Evolutionary conservation across 2,113 vertebrate genomes (phyloP).

Genomic region (Psittacula cyanocephala): DNA sequence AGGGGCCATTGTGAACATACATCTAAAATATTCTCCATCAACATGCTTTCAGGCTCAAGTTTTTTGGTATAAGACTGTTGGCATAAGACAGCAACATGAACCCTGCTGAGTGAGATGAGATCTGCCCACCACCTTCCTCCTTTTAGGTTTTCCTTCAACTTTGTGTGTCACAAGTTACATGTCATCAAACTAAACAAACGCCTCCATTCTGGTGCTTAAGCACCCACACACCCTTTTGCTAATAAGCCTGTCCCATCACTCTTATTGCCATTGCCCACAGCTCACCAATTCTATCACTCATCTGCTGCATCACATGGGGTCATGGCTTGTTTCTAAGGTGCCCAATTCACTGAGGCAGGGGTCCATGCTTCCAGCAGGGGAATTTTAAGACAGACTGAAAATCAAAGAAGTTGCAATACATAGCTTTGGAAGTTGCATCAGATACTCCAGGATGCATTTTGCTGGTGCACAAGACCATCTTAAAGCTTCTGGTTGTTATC

Average conservation of each 20-base stretch:
- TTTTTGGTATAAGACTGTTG: background rate
- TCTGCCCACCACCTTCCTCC: background rate
- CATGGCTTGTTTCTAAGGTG: background rate
- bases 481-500: background rate
- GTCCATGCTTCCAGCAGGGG: background rate
- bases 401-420: background rate
- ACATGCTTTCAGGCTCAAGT: background rate
- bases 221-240: background rate
- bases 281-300: background rate
- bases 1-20: background rate
- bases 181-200: background rate
- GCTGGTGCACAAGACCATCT: background rate
- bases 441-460: background rate
- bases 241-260: background rate
- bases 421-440: background rate
- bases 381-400: background rate
- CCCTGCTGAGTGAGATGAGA: background rate
- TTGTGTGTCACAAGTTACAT: background rate
- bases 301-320: background rate
- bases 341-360: background rate
- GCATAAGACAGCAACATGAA: background rate
- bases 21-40: background rate
- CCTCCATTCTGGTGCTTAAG: background rate
- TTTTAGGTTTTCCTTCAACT: background rate
- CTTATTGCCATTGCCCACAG: background rate